Conservation (phyloP, 2,888 invertebrate genomes). For the Agrochola macilenta region DNA sequence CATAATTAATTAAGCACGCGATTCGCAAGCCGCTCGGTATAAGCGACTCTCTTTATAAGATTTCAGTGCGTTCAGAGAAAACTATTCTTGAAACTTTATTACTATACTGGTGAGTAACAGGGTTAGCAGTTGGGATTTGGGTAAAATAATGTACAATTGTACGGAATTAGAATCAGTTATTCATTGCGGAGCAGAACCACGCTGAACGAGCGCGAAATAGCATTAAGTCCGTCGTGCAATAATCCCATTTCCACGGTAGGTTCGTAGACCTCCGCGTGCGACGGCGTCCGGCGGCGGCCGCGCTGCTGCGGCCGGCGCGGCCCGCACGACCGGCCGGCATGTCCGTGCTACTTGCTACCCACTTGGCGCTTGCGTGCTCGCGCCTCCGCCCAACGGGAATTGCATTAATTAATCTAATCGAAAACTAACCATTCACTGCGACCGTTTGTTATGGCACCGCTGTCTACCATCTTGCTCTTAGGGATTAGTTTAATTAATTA, state of each 20-base stretch:
- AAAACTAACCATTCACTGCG: constrained; percentile 72
- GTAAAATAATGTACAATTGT: constrained; percentile 52
- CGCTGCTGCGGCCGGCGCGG: constrained; percentile 48
- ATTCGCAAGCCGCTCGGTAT: constrained; percentile 31
- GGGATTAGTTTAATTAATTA: constrained; percentile 66
- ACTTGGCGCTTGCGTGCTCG: constrained; percentile 77
- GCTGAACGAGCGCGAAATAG: constrained; percentile 81
- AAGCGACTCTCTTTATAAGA: constrained; percentile 36
- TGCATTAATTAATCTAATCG: constrained; percentile 84
- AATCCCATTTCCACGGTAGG: constrained; percentile 88
- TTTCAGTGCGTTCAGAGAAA: constrained; percentile 40
- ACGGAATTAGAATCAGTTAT: constrained; percentile 66
- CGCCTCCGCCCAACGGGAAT: constrained; percentile 71
- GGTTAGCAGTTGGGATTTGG: constrained; percentile 31
- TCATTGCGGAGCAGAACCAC: constrained; percentile 65
- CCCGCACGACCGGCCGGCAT: constrained; percentile 24
- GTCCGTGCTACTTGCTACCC: constrained; percentile 61
- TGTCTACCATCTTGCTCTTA: constrained; percentile 55
- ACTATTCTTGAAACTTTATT: constrained; percentile 56
- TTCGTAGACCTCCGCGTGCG: constrained; percentile 81
- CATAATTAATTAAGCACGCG: constrained; percentile 51
- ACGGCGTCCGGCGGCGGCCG: constrained; percentile 52
- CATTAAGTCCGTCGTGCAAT: constrained; percentile 84
- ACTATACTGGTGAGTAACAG: constrained; percentile 34
- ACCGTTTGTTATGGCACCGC: constrained; percentile 56